A percentile compares a stretch with the other conserved stretches of the same genome.
Conservation (phyloP, 2,888 invertebrate species). For the Drosophila antonietae region DNA sequence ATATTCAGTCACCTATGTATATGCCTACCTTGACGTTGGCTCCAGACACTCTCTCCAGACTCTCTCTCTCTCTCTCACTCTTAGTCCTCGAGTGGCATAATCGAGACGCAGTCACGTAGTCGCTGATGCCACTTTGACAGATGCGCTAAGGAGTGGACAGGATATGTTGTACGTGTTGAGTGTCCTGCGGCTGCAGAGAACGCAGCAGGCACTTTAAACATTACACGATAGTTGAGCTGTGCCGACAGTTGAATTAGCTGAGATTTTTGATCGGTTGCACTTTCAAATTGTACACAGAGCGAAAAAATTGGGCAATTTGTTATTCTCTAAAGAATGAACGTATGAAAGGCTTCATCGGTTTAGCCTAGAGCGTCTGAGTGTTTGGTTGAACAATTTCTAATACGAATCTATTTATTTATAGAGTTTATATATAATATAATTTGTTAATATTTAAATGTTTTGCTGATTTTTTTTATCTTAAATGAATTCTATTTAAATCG, state of each 20-base stretch:
- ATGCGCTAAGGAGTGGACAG: conserved; percentile 23
- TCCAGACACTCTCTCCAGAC: too few relatives aligned
- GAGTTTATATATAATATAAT: background rate
- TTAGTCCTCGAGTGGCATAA: background rate
- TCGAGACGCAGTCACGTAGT: conserved; percentile 37
- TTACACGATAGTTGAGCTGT: conserved; percentile 14
- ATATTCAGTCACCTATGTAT: background rate
- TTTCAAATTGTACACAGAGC: background rate
- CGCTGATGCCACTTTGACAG: conserved; percentile 32
- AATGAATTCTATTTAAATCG: too few relatives aligned
- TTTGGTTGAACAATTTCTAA: too few relatives aligned
- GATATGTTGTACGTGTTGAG: conserved; percentile 37
- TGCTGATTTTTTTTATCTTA: too few relatives aligned
- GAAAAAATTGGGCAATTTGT: background rate
- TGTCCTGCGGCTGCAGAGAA: conserved; percentile 11
- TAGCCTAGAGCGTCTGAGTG: background rate
- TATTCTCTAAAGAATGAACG: background rate
- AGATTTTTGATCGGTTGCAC: conserved; percentile 13
- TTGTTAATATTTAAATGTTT: too few relatives aligned
- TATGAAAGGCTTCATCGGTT: too few relatives aligned
- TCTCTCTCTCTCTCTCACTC: too few relatives aligned
- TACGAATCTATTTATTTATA: background rate
- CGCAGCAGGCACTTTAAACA: conserved; percentile 2
- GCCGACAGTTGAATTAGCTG: conserved; percentile 14
- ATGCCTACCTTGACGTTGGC: background rate